Base-by-base conservation (phyloP, 2,888 invertebrate species). In the Amphiduros pacificus region DNA sequence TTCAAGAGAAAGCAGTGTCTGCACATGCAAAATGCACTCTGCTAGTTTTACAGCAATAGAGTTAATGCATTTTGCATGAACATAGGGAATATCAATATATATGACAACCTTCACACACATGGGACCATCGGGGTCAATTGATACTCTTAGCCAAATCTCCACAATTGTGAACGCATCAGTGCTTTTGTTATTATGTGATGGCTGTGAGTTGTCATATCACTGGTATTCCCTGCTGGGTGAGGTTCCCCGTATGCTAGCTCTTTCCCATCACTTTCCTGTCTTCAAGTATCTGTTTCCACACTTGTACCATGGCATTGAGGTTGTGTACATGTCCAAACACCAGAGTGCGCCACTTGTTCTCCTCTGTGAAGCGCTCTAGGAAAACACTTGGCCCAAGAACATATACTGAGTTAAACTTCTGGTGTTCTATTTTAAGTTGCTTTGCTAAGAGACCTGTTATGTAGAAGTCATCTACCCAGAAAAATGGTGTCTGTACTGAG, bases 381-480 rank as follows among this genome's bases (percentile, higher is more conserved):
- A 74, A 79, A 28, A 69, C 61, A 49, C 67, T 66, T 4, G 74
- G 72, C 50, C 77, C 74, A 3, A 81, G 68, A 29, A 73, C 67
- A 66, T 80, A 81, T 32, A 73, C 73, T 9, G 71, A 65, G 70
- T 80, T 80, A 51, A 76, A 71, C 27, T 73, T 69, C 53, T 66
- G 66, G 53, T 78, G 77, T 48, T 68, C 66, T 14, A 77, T 65
- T 9, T 72, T 71, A n/a, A 78, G 62, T 26, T 69, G 70, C 49
- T 73, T 68, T 0, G 77, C 76, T n/a, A 94, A 82, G 54, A 92
- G 85, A 1, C 94, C 94, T 0, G 94, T 94, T 0, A 94, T 83
- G 78, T 89, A 90, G 50, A 91, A 89, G 78, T 95, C 94, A 76
- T 95, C 94, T 63, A 95, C 93, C 94, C 94, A 95, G 83, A 95